Conservation (phyloP, 1,140 invertebrate genomes). For the Phthorimaea operculella region DNA sequence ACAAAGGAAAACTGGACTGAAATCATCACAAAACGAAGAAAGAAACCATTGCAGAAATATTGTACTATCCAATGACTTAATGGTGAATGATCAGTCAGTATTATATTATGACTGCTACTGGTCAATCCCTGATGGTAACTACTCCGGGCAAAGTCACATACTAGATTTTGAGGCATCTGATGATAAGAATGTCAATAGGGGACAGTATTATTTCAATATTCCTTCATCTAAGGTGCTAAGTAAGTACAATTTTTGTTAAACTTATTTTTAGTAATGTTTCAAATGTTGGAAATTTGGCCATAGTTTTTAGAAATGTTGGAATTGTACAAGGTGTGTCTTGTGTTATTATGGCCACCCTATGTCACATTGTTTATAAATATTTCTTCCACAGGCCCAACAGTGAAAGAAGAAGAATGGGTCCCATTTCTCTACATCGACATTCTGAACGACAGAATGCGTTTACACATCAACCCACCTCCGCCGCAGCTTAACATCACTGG, state of each 20-base stretch:
- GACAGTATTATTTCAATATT: conserved; percentile 55
- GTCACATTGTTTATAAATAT: conserved; percentile 1
- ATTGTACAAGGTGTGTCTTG: too few species aligned
- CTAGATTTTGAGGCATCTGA: conserved; percentile 51
- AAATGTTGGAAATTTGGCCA: background rate
- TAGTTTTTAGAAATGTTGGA: too few species aligned
- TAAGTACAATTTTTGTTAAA: conserved; percentile 29
- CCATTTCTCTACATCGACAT: conserved; percentile 57
- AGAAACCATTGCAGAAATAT: conserved; percentile 52
- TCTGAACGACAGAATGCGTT: conserved; percentile 30
- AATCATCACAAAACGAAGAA: too few species aligned
- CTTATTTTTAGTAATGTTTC: background rate
- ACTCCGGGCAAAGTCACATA: conserved; percentile 36
- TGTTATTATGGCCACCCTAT: too few species aligned
- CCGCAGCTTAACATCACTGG: conserved; percentile 33
- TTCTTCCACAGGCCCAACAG: conserved; percentile 31
- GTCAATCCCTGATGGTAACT: conserved; percentile 33
- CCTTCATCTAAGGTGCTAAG: conserved; percentile 48
- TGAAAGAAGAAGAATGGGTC: conserved; percentile 44
- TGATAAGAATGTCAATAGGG: conserved; percentile 40
- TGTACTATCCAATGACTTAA: conserved; percentile 46
- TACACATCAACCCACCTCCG: conserved; percentile 50
- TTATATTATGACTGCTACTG: conserved; percentile 59
- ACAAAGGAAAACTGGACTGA: conserved; percentile 23
- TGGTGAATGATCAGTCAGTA: conserved; percentile 48